Conservation (phyloP, 1,140 invertebrate genomes). For the Kradibia gibbosae region DNA sequence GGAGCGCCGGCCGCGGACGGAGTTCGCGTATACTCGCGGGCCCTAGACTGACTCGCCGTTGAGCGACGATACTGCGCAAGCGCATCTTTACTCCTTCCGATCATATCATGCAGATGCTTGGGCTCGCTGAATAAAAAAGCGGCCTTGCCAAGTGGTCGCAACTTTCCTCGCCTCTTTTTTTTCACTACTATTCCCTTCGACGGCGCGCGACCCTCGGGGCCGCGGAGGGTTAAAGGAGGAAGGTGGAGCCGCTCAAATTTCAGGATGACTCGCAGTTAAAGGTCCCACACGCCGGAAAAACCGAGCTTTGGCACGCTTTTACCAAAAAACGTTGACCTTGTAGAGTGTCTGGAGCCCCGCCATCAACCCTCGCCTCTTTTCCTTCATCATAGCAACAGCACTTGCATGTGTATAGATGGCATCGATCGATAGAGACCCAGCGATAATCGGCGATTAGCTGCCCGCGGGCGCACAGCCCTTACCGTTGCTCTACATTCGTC, state of each 20-base stretch:
- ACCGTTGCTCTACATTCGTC: not conserved
- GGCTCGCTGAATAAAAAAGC: not conserved
- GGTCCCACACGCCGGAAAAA: not conserved
- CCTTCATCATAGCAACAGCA: not conserved
- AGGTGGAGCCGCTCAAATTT: no score
- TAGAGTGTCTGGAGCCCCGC: not conserved
- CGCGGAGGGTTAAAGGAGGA: no score
- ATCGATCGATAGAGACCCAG: not conserved
- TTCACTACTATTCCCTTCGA: no score
- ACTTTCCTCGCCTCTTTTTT: not conserved
- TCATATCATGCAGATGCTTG: not conserved
- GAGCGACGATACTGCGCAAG: not conserved
- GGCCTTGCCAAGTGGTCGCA: not conserved
- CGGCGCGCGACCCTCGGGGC: no score
- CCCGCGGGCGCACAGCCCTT: not conserved
- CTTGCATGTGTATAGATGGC: not conserved
- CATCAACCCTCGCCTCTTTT: no score
- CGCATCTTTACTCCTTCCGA: not conserved
- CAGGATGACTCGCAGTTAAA: no score
- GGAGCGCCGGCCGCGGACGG: constrained; percentile 23
- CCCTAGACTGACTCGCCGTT: not conserved
- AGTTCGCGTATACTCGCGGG: not conserved
- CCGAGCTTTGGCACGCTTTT: not conserved
- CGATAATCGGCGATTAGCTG: not conserved
- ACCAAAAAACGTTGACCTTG: constrained; percentile 43